A percentile compares a stretch with the other conserved stretches of the same genome.
Conservation (phyloP, 2,797 vertebrate species). For the Amphiprion clarkii region DNA sequence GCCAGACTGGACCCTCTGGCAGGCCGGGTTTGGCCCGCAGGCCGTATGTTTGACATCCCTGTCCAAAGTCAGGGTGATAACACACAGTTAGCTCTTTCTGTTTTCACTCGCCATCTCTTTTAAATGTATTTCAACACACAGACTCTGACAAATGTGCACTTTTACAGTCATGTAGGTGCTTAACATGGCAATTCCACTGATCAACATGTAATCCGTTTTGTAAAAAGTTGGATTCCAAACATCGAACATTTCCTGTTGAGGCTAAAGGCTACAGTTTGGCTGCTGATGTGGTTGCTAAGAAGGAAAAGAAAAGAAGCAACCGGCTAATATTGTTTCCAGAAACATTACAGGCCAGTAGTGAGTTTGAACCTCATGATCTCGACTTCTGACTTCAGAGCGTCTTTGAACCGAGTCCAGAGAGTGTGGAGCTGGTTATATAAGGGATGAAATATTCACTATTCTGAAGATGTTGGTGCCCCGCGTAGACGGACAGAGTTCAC, state of each 20-base stretch:
- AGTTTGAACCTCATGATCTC: constrained; percentile 32
- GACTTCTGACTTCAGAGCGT: constrained; percentile 43
- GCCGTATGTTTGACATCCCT: too few relatives aligned
- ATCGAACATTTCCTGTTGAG: constrained; percentile 1
- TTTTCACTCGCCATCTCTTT: neutral
- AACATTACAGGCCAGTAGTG: constrained; percentile 21
- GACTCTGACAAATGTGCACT: too few relatives aligned
- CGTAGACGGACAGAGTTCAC: too few relatives aligned
- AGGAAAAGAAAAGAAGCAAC: neutral
- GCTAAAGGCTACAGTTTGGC: constrained; percentile 13
- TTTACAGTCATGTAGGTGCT: too few relatives aligned
- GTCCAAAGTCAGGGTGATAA: constrained; percentile 3
- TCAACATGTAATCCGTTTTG: too few relatives aligned
- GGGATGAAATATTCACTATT: constrained; percentile 64
- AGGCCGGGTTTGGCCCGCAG: too few relatives aligned
- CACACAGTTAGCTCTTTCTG: neutral
- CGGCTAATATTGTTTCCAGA: neutral
- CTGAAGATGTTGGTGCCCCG: constrained; percentile 42
- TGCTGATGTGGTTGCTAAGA: constrained; percentile 10
- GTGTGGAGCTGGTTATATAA: constrained; percentile 43
- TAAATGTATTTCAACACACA: too few relatives aligned
- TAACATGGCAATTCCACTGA: too few relatives aligned
- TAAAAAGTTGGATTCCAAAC: neutral
- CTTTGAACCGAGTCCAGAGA: constrained; percentile 42
- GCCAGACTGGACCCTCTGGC: too few relatives aligned